Evolutionary conservation across 1,140 invertebrate genomes (phyloP).

Genomic region (Nephotettix cincticeps): DNA sequence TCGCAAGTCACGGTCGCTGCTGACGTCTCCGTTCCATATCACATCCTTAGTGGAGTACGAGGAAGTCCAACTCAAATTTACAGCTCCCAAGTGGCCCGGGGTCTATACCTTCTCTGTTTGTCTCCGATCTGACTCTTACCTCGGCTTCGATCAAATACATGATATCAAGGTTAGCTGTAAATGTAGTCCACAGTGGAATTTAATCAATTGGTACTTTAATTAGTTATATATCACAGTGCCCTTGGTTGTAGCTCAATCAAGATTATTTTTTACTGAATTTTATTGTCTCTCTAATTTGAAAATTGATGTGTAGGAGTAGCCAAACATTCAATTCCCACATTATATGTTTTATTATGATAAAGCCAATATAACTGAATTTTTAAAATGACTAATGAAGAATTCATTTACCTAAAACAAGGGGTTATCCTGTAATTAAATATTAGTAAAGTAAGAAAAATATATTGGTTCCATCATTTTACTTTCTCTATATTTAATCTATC

Average conservation of each 20-base stretch:
- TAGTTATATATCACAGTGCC: neutral
- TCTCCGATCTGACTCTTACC: constrained; percentile 93
- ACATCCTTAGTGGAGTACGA: constrained; percentile 76
- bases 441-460: too few relatives aligned
- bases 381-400: too few relatives aligned
- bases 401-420: too few relatives aligned
- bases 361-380: too few relatives aligned
- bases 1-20: constrained; percentile 83
- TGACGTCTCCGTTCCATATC: constrained; percentile 91
- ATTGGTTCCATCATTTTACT: too few relatives aligned
- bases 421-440: too few relatives aligned
- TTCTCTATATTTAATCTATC: too few relatives aligned
- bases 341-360: too few relatives aligned
- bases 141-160: constrained; percentile 87
- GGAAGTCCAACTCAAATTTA: constrained; percentile 93
- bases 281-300: too few relatives aligned
- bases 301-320: neutral
- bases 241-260: neutral
- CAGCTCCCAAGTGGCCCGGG: constrained; percentile 90
- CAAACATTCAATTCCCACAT: too few relatives aligned
- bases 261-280: neutral
- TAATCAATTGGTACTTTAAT: too few relatives aligned
- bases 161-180: constrained; percentile 73
- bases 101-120: constrained; percentile 93
- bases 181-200: neutral